Evolutionary conservation across 35 echinoderm and acorn worm genomes (phyloP), one percentile per base, ranked within the genome.

Genomic region (Heliocidaris tuberculata): DNA sequence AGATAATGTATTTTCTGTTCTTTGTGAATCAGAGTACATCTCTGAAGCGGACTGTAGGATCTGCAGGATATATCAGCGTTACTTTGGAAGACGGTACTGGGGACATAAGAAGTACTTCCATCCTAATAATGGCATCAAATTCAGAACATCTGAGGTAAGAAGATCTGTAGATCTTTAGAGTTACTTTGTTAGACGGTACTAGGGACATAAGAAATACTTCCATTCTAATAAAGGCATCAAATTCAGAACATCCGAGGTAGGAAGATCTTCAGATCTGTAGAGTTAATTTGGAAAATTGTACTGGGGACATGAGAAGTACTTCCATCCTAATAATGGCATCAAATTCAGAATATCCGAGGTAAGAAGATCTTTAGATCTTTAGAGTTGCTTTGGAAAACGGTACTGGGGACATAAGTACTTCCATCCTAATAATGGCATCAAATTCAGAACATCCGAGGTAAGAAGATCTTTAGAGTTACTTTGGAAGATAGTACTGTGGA

Each of bases 321-420:
- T 96, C 42, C 98, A 99, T 61, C 98, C 98, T 32, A 93, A 96
- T 50, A 95, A 96, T 50, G 96, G 95, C 4, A 94, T 94, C 85
- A 85, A 90, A 54, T 31, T 96, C 9, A 94, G 87, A 93, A 50
- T 42, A 3, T n/a, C n/a, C n/a, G n/a, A n/a, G n/a, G n/a, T n/a
- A 42, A 42, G 35, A 3, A 42, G 35, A 42, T 42, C 35, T 1
- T 42, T 42, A 42, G 35, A 42, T 42, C 35, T 42, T 42, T 42
- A 95, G 85, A 90, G 97, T 48, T 99, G 97, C 94, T 92, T 96
- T 48, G 96, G 98, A 85, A 95, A 95, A 85, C 88, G 97, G 6
- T 99, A 99, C 96, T 99, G 98, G 98, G 98, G 98, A 27, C 98
- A 99, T 93, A 96, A 95, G 50, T 96, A 99, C 86, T 99, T 96